Evolutionary conservation across 1,140 invertebrate genomes (phyloP).

Genomic region (Ephestia elutella): DNA sequence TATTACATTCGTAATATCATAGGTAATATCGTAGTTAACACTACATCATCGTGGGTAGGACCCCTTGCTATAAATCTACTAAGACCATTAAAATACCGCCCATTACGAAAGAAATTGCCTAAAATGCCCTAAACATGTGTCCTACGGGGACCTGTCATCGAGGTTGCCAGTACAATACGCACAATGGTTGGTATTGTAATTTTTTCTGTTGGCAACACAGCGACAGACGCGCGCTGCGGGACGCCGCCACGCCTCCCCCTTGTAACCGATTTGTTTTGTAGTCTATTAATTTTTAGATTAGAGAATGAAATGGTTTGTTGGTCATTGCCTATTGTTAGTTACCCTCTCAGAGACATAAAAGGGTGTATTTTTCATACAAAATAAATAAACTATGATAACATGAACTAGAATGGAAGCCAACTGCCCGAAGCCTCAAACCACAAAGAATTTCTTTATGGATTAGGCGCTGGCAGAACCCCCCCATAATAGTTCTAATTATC

Average conservation of each 20-base stretch:
- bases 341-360: conserved; percentile 12
- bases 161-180: conserved; percentile 57
- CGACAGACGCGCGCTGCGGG: conserved; percentile 67
- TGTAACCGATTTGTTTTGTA: conserved; percentile 65
- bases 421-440: too few relatives aligned
- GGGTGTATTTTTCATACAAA: too few relatives aligned
- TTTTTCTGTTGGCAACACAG: conserved; percentile 59
- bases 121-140: conserved; percentile 70
- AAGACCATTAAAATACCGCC: conserved; percentile 64
- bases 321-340: neutral
- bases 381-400: too few relatives aligned
- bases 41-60: conserved; percentile 28
- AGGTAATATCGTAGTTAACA: conserved; percentile 42
- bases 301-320: neutral
- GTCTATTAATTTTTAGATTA: conserved; percentile 51
- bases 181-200: conserved; percentile 59
- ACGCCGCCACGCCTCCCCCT: conserved; percentile 52
- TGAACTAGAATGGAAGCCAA: too few relatives aligned
- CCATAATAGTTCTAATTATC: too few relatives aligned
- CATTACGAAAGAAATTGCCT: conserved; percentile 64
- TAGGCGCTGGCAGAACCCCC: too few relatives aligned
- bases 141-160: conserved; percentile 67
- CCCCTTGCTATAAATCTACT: conserved; percentile 56
- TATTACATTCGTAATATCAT: conserved; percentile 25
- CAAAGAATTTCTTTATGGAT: too few relatives aligned